phyloP scores from a whole-genome alignment of 2,888 invertebrate species.

The Parnassius mnemosyne region DNA sequence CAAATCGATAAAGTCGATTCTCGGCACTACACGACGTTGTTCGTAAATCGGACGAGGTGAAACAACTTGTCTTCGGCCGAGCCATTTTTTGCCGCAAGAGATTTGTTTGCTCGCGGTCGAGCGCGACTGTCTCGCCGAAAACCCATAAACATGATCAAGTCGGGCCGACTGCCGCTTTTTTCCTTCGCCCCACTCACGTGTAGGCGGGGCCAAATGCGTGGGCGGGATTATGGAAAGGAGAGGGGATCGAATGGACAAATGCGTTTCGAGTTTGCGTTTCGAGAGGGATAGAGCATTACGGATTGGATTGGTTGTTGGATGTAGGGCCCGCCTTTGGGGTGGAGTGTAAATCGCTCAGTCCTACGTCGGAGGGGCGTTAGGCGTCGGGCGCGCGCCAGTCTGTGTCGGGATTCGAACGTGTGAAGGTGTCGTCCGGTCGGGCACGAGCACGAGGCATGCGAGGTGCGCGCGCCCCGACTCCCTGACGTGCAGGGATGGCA shows the following conservation, averaged over 20 bases:
- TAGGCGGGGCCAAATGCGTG: slow-evolving; percentile 47
- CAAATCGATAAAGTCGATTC: slow-evolving; percentile 42
- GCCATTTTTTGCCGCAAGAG: slow-evolving; percentile 78
- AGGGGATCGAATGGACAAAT: slow-evolving; percentile 66
- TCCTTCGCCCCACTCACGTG: slow-evolving; percentile 64
- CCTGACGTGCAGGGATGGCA: slow-evolving; percentile 72
- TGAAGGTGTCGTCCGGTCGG: slow-evolving; percentile 65
- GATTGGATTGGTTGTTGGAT: slow-evolving; percentile 54
- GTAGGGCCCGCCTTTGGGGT: slow-evolving; percentile 57
- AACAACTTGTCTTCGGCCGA: slow-evolving; percentile 74
- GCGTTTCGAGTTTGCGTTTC: slow-evolving; percentile 42
- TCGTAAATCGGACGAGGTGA: slow-evolving; percentile 75
- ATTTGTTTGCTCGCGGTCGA: slow-evolving; percentile 75
- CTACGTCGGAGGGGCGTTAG: slow-evolving; percentile 75
- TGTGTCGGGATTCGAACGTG: slow-evolving; percentile 70
- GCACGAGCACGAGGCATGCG: slow-evolving; percentile 58
- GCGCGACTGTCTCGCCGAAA: slow-evolving; percentile 75
- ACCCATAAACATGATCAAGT: slow-evolving; percentile 78
- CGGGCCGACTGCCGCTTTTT: slow-evolving; percentile 72
- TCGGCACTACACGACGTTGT: slow-evolving; percentile 52
- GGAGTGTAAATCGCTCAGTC: slow-evolving; percentile 62
- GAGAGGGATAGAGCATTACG: slow-evolving; percentile 64
- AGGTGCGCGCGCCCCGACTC: slow-evolving; percentile 67
- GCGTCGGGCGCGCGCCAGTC: slow-evolving; percentile 75
- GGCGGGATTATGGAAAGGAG: slow-evolving; percentile 49